Percentiles rank a stretch among this genome's conserved stretches.
Conservation (phyloP, 2,113 vertebrate species). For the Phoenicopterus ruber region DNA sequence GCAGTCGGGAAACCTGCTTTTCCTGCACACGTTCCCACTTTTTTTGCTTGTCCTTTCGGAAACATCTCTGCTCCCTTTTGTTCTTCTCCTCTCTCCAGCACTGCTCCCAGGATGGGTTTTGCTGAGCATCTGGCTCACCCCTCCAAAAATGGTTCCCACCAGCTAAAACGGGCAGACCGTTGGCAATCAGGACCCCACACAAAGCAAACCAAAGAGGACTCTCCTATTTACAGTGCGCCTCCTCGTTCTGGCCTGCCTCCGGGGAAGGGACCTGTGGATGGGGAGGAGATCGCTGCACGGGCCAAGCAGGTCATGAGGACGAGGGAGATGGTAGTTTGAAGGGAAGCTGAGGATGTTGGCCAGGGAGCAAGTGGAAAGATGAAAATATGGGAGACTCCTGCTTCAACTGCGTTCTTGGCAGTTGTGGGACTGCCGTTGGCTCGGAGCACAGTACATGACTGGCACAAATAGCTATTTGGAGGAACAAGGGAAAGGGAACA, state of each 20-base stretch:
- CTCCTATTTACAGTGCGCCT: neutral
- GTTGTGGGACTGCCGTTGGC: neutral
- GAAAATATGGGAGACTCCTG: neutral
- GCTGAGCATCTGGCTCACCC: neutral
- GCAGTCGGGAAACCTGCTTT: neutral
- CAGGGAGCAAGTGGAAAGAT: neutral
- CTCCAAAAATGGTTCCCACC: neutral
- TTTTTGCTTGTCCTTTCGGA: neutral
- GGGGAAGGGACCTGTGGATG: neutral
- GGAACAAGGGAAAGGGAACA: constrained; percentile 18
- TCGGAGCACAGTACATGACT: neutral
- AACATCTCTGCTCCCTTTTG: neutral
- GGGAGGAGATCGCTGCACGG: fast-evolving
- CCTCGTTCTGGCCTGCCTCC: fast-evolving
- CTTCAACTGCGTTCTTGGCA: constrained; percentile 11
- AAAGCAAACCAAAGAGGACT: neutral
- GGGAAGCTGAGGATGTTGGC: neutral
- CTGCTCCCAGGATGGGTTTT: neutral
- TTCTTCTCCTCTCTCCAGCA: neutral
- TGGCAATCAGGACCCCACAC: neutral
- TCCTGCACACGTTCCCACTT: neutral
- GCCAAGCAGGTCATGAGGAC: neutral
- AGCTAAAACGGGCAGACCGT: neutral
- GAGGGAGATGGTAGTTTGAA: neutral
- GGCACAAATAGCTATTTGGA: constrained; percentile 24